A percentile compares a stretch with the other conserved stretches of the same genome.
phyloP scores from a whole-genome alignment of 2,797 vertebrate species.

The Sebastes miniatus region DNA sequence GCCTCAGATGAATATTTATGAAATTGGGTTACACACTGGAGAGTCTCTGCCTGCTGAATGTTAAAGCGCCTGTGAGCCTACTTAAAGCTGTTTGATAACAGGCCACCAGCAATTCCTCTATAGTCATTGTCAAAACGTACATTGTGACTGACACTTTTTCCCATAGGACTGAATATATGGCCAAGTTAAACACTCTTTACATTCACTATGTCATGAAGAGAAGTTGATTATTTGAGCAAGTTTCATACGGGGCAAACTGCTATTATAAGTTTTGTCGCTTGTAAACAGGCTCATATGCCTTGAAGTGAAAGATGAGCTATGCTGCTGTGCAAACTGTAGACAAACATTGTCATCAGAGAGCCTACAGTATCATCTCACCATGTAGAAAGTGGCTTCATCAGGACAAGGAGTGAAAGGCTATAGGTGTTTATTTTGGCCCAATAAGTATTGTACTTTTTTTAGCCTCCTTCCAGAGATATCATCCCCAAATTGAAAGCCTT shows the following conservation, averaged over 20 bases:
- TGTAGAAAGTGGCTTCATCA: neutral
- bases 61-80: slow-evolving; percentile 37
- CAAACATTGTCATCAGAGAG: too few relatives aligned
- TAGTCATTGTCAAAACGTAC: slow-evolving; percentile 6
- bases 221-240: neutral
- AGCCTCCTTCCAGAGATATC: too few relatives aligned
- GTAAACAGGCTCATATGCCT: neutral
- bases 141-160: neutral
- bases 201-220: neutral
- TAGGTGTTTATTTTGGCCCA: neutral
- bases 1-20: slow-evolving; percentile 63
- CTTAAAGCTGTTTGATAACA: slow-evolving; percentile 28
- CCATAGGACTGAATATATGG: neutral
- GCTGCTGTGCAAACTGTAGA: too few relatives aligned
- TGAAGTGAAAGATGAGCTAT: neutral
- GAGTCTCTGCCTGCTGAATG: slow-evolving; percentile 38
- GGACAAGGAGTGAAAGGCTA: neutral
- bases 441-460: neutral
- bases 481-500: neutral
- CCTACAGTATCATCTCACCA: too few relatives aligned
- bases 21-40: slow-evolving; percentile 23
- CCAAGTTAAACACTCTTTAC: neutral
- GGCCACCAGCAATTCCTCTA: slow-evolving; percentile 17
- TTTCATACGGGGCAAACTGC: neutral
- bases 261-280: neutral